Evolutionary conservation across 2,888 invertebrate genomes (phyloP).

Genomic region (Apomyelois bistriatella): DNA sequence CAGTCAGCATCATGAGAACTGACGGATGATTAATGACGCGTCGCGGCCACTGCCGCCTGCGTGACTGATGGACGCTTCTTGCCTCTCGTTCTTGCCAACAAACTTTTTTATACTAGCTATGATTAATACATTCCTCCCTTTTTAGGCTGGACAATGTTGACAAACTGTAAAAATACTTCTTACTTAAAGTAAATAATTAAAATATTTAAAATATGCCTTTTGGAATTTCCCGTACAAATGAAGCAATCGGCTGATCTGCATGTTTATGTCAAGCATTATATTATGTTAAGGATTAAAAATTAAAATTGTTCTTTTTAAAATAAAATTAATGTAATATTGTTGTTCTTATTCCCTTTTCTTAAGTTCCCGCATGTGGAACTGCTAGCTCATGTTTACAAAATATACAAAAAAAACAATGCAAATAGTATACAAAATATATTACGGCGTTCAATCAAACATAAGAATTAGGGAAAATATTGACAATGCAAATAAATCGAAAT

Average conservation of each 20-base stretch:
- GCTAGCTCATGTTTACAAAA: no score
- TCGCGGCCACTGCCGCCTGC: slow-evolving; percentile 35
- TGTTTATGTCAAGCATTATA: no score
- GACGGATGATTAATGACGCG: slow-evolving; percentile 46
- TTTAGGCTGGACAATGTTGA: background rate
- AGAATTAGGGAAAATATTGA: slow-evolving; percentile 20
- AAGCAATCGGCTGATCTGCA: no score
- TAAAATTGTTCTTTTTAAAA: no score
- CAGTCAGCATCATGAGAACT: slow-evolving; percentile 20
- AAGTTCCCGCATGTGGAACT: no score
- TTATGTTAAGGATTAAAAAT: no score
- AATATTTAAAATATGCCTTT: no score
- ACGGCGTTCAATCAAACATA: slow-evolving; percentile 12
- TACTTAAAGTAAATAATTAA: no score
- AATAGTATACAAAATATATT: slow-evolving; percentile 1
- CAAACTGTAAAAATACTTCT: no score
- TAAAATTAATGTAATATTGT: no score
- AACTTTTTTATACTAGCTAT: slow-evolving; percentile 38
- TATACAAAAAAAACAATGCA: background rate
- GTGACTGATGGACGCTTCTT: slow-evolving; percentile 54
- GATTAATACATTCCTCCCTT: slow-evolving; percentile 29
- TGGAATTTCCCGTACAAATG: no score
- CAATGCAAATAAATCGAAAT: slow-evolving; percentile 20
- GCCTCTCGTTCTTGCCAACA: slow-evolving; percentile 29
- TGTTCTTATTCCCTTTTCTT: no score